Percentiles rank a stretch among this genome's conserved stretches.
Conservation (phyloP, 2,113 vertebrate genomes). For the Sarotherodon lohbergeri region DNA sequence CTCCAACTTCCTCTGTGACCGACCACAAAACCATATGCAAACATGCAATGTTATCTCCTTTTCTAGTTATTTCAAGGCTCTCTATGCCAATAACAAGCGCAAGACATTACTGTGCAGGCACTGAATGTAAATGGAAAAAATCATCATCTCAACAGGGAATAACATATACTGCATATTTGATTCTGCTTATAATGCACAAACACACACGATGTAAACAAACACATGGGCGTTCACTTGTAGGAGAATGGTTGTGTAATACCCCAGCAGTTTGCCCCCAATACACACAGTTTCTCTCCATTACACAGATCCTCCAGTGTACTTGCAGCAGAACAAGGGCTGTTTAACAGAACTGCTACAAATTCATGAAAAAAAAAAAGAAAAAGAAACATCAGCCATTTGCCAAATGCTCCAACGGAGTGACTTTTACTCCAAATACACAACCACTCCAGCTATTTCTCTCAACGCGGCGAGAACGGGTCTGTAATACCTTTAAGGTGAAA, state of each 20-base stretch:
- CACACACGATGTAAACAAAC: not conserved
- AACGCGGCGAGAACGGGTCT: not conserved
- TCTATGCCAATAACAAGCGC: not conserved
- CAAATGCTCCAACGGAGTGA: conserved; percentile 13
- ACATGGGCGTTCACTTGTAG: not conserved
- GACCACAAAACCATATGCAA: conserved; percentile 36
- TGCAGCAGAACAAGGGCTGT: not conserved
- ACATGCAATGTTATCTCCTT: not conserved
- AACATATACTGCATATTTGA: not conserved
- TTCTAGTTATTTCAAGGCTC: conserved; percentile 17
- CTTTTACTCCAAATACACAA: conserved; percentile 12
- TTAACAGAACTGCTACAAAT: not conserved
- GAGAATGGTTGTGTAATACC: not conserved
- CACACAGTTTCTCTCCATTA: not conserved
- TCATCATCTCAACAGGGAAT: conserved; percentile 7
- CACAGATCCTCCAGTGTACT: not conserved
- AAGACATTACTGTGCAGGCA: not conserved
- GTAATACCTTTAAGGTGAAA: conserved; percentile 28
- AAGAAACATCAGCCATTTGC: not conserved
- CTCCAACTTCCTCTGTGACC: not conserved
- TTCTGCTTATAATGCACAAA: not conserved
- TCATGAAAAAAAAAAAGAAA: not conserved
- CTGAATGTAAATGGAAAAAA: not conserved
- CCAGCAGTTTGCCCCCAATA: not conserved
- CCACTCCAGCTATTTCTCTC: not conserved